Conservation (phyloP, 1,140 invertebrate genomes). For the Bemisia tabaci region DNA sequence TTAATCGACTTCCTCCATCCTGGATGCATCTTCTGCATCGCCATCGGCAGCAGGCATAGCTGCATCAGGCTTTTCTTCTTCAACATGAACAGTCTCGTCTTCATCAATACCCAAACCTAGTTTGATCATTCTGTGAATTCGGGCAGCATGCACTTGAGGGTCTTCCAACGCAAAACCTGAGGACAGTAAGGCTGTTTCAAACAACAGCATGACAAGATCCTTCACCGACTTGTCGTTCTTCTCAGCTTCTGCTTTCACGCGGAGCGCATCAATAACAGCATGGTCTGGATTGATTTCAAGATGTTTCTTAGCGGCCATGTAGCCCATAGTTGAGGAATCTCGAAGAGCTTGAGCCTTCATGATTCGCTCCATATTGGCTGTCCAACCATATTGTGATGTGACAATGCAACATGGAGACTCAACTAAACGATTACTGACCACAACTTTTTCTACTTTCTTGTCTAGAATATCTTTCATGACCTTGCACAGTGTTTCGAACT, state of each 20-base stretch:
- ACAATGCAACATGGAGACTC: constrained; percentile 98
- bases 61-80: constrained; percentile 42
- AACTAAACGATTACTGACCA: constrained; percentile 84
- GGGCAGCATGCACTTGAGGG: constrained; percentile 65
- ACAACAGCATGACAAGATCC: constrained; percentile 80
- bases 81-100: constrained; percentile 58
- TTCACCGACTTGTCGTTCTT: constrained; percentile 96
- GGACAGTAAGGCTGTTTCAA: constrained; percentile 78
- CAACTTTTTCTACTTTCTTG: constrained; percentile 95
- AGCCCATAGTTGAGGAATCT: constrained; percentile 94
- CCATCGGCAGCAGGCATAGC: constrained; percentile 61
- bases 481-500: constrained; percentile 90
- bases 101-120: constrained; percentile 92
- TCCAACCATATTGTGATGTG: constrained; percentile 98
- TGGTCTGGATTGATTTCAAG: constrained; percentile 97
- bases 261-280: constrained; percentile 77
- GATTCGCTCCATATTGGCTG: constrained; percentile 98
- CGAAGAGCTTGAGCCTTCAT: constrained; percentile 96
- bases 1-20: constrained; percentile 99
- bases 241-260: constrained; percentile 82
- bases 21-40: constrained; percentile 81
- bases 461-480: constrained; percentile 97
- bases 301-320: constrained; percentile 97
- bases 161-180: constrained; percentile 87
- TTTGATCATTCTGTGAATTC: constrained; percentile 91